Evolutionary conservation across 2,113 vertebrate genomes (phyloP), one percentile per base, ranked within the genome.

Genomic region (Typhlomys cinereus): DNA sequence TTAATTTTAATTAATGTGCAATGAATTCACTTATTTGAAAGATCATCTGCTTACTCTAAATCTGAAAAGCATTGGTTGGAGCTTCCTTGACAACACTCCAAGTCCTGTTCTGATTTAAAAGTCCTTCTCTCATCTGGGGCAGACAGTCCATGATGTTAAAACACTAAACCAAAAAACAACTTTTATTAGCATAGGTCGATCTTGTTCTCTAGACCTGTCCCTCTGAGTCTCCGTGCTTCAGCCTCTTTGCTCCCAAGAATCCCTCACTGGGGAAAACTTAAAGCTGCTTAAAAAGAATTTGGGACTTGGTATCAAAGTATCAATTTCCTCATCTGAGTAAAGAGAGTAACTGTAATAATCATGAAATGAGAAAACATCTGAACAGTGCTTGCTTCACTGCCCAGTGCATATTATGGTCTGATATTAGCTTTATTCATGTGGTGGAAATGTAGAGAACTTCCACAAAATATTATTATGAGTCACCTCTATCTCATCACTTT

Each of bases 1-100:
- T 93, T 96, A 80, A 74, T 46, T 92, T 85, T 93, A 94, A 93
- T 89, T 91, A 95, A 94, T 89, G 73, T 83, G 20, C 46, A 94
- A 34, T 78, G 93, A 62, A 84, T 86, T 62, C 31, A 82, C 84
- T 81, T 44, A 73, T 93, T 82, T 85, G 39, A 93, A 84, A 89
- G 62, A 70, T 29, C 13, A 6, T 61, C 84, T 83, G 25, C 20
- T 59, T 78, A 48, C 25, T 84, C 29, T 82, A 54, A 46, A 74
- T 90, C 75, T 81, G 79, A 86, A 89, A 86, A 95, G 74, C 52
- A 67, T 84, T 73, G 36, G n/a, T 57, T 31, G 66, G 84, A 29
- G 50, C 25, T 93, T 78, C 39, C 3, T 89, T 50, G 13, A 17
- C 36, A 71, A 46, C 11, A 36, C 66, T 62, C 50, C 18, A 9